Base-by-base conservation (phyloP, 2,113 vertebrate genomes). In the Carlito syrichta region DNA sequence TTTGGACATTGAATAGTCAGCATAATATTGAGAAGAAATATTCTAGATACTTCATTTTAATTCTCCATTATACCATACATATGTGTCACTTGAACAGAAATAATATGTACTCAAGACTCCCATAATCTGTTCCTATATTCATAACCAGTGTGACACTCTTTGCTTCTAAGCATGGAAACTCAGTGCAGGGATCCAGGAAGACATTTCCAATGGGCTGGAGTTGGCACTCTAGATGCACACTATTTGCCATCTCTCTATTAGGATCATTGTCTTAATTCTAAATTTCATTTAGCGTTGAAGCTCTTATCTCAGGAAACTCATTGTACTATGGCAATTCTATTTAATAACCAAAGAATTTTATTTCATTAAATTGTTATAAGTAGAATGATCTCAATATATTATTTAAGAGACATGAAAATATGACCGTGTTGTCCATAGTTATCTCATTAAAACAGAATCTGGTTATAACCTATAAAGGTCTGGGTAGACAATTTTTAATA, bases 321-420 rank as follows among this genome's bases (percentile, higher is more conserved):
- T 54, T 96, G 77, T 91, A 78, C 97, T 89, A 97, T 89, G 91
- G 91, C 93, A 95, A 97, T 97, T 79, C 82, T 96, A 97, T 97
- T 97, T 54, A 94, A 95, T 97, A 96, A 93, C 73, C 86, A 96
- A 96, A 97, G 88, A 92, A 48, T 97, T 97, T 96, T 84, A 97
- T 98, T 95, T 97, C 96, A 97, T 98, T 97, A 97, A 86, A 93
- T 93, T 86, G 92, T 86, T 95, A n/a, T 93, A 96, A 97, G 95
- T 86, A 94, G 93, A 93, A 79, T 93, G 95, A 93, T 97, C 93
- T 94, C 93, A 63, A 97, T 94, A 81, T 84, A 93, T 97, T 93
- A 97, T 96, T 94, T 94, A 94, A 97, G 86, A 97, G 95, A 97
- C 89, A 97, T 83, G 89, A 97, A 96, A 97, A 95, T 89, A 97